phyloP scores from a whole-genome alignment of 1,140 invertebrate genomes.

The Mercenaria mercenaria region DNA sequence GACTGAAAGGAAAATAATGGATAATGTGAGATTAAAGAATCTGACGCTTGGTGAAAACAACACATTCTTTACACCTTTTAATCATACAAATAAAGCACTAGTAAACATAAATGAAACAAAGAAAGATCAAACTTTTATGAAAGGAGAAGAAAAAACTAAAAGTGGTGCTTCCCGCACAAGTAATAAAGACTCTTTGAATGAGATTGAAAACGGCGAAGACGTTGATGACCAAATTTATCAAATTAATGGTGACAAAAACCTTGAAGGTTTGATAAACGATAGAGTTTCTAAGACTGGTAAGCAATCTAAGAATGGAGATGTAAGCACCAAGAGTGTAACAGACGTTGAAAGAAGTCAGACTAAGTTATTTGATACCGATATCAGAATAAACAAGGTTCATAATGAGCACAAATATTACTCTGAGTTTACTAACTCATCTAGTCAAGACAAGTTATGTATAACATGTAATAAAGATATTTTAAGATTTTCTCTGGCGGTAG shows the following conservation, averaged over 20 bases:
- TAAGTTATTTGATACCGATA: not conserved
- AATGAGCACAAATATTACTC: not conserved
- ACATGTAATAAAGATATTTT: conserved; percentile 3
- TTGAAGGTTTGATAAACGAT: not conserved
- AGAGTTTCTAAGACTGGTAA: not conserved
- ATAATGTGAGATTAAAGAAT: no score
- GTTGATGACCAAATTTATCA: not conserved
- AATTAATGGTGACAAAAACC: not conserved
- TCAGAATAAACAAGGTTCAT: not conserved
- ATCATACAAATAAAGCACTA: no score
- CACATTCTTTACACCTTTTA: not conserved
- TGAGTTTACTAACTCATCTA: not conserved
- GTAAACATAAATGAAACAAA: no score
- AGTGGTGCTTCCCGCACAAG: no score
- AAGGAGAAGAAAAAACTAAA: no score
- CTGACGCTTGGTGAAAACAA: not conserved
- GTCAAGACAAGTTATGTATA: not conserved
- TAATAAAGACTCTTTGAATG: no score
- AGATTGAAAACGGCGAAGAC: no score
- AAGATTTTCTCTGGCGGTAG: conserved; percentile 28
- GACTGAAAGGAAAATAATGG: not conserved
- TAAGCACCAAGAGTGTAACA: not conserved
- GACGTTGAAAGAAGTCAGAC: not conserved
- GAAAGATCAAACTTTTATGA: no score
- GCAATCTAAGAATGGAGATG: not conserved